Evolutionary conservation across 2,113 vertebrate species (phyloP).

Genomic region (Loxodonta africana): DNA sequence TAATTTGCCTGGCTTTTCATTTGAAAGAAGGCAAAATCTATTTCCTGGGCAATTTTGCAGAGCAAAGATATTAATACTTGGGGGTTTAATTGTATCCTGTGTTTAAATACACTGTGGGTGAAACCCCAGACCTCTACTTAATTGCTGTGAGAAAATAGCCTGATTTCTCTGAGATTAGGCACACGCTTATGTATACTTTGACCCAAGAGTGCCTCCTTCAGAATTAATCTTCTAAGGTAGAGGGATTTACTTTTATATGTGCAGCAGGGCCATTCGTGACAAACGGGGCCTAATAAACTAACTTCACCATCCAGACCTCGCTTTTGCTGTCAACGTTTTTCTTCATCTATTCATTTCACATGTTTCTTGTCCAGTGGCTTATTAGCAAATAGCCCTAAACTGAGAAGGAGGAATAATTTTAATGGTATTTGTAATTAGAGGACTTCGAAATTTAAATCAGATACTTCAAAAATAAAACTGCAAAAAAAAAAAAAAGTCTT

Average conservation of each 20-base stretch:
- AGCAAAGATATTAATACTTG: conserved; percentile 93
- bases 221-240: conserved; percentile 94
- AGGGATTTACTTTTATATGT: conserved; percentile 91
- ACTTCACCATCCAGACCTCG: conserved; percentile 87
- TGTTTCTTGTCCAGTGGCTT: conserved; percentile 89
- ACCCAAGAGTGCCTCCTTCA: conserved; percentile 92
- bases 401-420: conserved; percentile 84
- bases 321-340: conserved; percentile 88
- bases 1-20: conserved; percentile 89
- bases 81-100: conserved; percentile 94
- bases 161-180: conserved; percentile 94
- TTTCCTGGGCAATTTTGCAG: conserved; percentile 93
- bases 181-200: conserved; percentile 93
- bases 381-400: conserved; percentile 90
- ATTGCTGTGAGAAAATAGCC: conserved; percentile 94
- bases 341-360: conserved; percentile 90
- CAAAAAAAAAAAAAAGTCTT: conserved; percentile 57
- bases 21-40: conserved; percentile 90
- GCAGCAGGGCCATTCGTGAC: conserved; percentile 88
- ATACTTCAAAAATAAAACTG: conserved; percentile 81
- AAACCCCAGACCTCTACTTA: conserved; percentile 94
- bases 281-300: conserved; percentile 91
- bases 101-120: conserved; percentile 93
- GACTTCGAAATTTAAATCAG: conserved; percentile 86
- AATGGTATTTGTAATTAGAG: conserved; percentile 88